A percentile compares a stretch with the other conserved stretches of the same genome.
Conservation (phyloP, 2,797 vertebrate genomes). For the Setipinna tenuifilis region DNA sequence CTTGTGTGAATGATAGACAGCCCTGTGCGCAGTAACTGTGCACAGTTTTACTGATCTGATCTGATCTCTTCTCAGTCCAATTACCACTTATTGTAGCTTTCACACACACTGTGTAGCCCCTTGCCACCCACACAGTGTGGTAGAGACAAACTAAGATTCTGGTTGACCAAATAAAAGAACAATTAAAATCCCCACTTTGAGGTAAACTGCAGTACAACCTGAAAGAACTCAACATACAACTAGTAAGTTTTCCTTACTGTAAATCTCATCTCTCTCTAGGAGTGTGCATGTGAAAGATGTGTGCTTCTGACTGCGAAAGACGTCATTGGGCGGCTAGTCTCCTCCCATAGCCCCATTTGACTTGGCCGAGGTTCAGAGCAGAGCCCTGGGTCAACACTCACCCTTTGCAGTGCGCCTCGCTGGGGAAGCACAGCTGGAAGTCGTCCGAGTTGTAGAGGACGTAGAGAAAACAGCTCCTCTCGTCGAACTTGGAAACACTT, state of each 20-base stretch:
- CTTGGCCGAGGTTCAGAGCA: background rate
- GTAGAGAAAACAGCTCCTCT: constrained; percentile 90
- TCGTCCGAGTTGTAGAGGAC: constrained; percentile 83
- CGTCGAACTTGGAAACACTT: constrained; percentile 86
- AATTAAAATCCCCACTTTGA: background rate
- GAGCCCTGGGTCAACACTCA: constrained; percentile 62
- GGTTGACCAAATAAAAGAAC: background rate
- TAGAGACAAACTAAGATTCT: no score
- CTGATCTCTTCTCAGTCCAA: background rate
- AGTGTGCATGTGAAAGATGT: background rate
- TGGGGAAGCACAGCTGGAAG: constrained; percentile 90
- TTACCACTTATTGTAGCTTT: background rate
- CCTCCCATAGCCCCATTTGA: background rate
- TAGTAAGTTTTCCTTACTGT: background rate
- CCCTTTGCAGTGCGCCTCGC: constrained; percentile 84
- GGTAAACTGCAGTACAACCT: background rate
- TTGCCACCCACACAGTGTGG: background rate
- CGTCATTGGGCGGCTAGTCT: background rate
- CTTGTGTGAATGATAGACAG: no score
- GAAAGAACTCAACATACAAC: background rate
- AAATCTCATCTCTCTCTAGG: background rate
- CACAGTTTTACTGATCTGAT: no score
- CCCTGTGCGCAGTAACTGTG: no score
- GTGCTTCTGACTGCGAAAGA: background rate
- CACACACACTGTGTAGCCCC: background rate